Conservation (phyloP, 2,113 vertebrate genomes). For the Myiopsitta monachus region DNA sequence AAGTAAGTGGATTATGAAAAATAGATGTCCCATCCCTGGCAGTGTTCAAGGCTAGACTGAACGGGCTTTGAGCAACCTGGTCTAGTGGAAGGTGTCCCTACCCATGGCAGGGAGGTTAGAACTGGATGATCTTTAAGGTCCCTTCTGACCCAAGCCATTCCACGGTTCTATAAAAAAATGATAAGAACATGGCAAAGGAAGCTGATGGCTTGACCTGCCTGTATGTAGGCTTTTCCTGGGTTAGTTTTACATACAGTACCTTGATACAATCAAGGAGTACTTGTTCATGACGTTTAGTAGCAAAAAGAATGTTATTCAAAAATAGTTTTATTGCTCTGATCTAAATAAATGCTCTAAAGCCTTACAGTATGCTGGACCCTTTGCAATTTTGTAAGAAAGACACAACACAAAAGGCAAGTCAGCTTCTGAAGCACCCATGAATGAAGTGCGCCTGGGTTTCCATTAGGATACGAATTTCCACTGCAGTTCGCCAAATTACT, state of each 20-base stretch:
- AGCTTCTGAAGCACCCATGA: background rate
- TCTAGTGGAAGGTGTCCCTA: background rate
- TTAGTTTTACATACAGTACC: background rate
- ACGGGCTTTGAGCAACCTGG: background rate
- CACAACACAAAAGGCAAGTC: background rate
- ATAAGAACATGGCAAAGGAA: background rate
- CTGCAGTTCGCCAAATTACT: background rate
- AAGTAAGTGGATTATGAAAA: background rate
- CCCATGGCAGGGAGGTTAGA: background rate
- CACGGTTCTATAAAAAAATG: background rate
- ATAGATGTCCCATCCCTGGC: background rate
- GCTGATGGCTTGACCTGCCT: background rate
- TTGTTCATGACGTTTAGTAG: background rate
- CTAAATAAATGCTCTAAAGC: background rate
- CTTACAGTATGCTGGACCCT: background rate
- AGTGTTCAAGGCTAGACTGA: background rate
- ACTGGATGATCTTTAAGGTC: background rate
- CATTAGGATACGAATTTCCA: background rate
- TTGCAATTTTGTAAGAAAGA: background rate
- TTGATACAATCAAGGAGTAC: background rate
- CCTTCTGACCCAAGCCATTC: background rate
- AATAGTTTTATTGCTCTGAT: background rate
- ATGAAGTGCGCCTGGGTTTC: rapidly evolving
- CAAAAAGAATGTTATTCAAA: background rate
- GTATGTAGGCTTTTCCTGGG: background rate